These are phyloP conservation scores for Hirtodrosophila duncani DNA, from an alignment of 2,888 invertebrate genomes.

Conservation along the genomic window DNA sequence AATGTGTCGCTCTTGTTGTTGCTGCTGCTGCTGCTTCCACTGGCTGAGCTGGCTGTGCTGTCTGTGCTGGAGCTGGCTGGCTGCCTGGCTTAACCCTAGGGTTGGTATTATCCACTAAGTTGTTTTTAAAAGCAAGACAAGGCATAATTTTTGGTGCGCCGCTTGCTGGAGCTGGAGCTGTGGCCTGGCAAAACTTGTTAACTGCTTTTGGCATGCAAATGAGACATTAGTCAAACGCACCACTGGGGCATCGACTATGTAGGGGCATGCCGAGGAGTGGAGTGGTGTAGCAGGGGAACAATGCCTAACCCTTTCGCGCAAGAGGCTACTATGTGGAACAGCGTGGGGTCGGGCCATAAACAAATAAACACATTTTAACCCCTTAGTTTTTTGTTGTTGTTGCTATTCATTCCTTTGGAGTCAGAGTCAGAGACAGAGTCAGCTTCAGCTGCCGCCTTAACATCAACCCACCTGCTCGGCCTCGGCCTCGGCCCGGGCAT, in stretches of 20 bases:
- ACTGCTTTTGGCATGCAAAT: constrained; percentile 74
- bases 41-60: too few relatives aligned
- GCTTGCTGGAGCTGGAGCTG: constrained; percentile 19
- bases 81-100: constrained; percentile 65
- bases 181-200: constrained; percentile 57
- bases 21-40: neutral
- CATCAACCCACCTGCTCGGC: constrained; percentile 4
- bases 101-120: constrained; percentile 71
- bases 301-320: constrained; percentile 18
- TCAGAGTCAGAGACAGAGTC: too few relatives aligned
- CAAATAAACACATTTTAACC: constrained; percentile 73
- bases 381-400: too few relatives aligned
- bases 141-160: constrained; percentile 65
- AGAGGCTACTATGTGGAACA: constrained; percentile 9
- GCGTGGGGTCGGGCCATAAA: constrained; percentile 62
- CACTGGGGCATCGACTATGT: constrained; percentile 54
- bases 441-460: constrained; percentile 18
- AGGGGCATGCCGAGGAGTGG: neutral
- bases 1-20: constrained; percentile 5
- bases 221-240: constrained; percentile 74
- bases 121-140: constrained; percentile 73
- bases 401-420: too few relatives aligned
- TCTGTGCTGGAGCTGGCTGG: constrained; percentile 43
- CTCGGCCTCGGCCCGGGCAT: constrained; percentile 63
- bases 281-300: constrained; percentile 13